Evolutionary conservation across 2,797 vertebrate genomes (phyloP), one percentile per base, ranked within the genome.

Genomic region (Scarus forsteni): DNA sequence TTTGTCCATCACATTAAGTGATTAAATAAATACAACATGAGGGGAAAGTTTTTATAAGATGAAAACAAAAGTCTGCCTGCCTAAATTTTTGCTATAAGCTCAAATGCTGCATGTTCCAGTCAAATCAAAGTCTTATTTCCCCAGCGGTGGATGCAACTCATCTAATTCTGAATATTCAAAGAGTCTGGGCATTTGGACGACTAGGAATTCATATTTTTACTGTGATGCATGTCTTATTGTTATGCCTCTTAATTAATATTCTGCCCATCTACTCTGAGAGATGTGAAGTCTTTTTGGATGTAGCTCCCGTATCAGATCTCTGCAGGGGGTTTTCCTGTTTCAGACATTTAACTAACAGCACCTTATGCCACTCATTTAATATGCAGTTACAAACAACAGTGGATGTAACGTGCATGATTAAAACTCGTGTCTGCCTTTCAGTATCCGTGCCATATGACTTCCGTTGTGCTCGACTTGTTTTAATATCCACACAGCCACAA

Each of bases 381-480:
- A 56, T 75, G 58, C 68, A 38, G 45, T 60, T 52, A 42, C 70
- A 76, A 87, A 85, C 66, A 76, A 52, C 68, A 77, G 70, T 53
- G 53, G 38, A 40, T 19, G 15, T 78, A 73, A 79, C 77, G 54
- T 27, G 48, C 49, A 73, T 86, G 59, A 89, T 86, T 87, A 83
- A 88, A 89, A 83, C 8, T 3, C 51, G 69, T 52, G 55, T 70
- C 69, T 53, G 10, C 16, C 56, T 61, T 66, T 72, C 66, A 70
- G 72, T 74, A 75, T 85, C 87, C 81, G 83, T 80, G 68, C 75
- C 45, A 77, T 70, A 76, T 77, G 66, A 80, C 62, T 82, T 66
- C 18, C 3, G 78, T 70, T 84, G 63, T 73, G 86, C 77, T 66
- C 74, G 45, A 73, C 63, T 70, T 42, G 52, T 50, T 91, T 88